A percentile compares a stretch with the other conserved stretches of the same genome.
Evolutionary conservation across 2,888 invertebrate species (phyloP).

Genomic region (Brenthis daphne): DNA sequence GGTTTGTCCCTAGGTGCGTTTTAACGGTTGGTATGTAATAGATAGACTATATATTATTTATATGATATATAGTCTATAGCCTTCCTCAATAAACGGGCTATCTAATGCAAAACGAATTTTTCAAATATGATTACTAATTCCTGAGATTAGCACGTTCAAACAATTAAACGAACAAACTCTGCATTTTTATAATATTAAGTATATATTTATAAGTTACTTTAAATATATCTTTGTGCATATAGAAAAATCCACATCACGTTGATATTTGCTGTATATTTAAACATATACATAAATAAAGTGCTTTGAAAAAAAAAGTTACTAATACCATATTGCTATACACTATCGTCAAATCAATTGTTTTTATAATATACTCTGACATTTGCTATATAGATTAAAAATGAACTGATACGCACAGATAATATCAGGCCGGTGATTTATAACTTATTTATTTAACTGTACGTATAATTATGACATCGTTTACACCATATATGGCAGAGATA

Average conservation of each 20-base stretch:
- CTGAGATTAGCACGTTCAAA: too few species aligned
- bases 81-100: too few species aligned
- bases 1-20: too few species aligned
- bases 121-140: too few species aligned
- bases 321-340: not conserved
- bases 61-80: too few species aligned
- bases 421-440: conserved; percentile 29
- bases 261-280: not conserved
- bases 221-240: not conserved
- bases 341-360: conserved; percentile 5
- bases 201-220: too few species aligned
- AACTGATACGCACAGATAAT: conserved; percentile 23
- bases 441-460: conserved; percentile 32
- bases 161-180: too few species aligned
- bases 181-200: too few species aligned
- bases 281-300: not conserved
- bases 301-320: not conserved
- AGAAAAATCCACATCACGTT: not conserved
- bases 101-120: too few species aligned
- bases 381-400: conserved; percentile 29
- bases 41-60: too few species aligned
- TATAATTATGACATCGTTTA: conserved; percentile 33
- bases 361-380: conserved; percentile 19
- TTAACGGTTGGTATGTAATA: too few species aligned
- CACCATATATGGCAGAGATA: conserved; percentile 29